Conservation (phyloP, 1,140 invertebrate species). For the Scaptodrosophila lebanonensis region DNA sequence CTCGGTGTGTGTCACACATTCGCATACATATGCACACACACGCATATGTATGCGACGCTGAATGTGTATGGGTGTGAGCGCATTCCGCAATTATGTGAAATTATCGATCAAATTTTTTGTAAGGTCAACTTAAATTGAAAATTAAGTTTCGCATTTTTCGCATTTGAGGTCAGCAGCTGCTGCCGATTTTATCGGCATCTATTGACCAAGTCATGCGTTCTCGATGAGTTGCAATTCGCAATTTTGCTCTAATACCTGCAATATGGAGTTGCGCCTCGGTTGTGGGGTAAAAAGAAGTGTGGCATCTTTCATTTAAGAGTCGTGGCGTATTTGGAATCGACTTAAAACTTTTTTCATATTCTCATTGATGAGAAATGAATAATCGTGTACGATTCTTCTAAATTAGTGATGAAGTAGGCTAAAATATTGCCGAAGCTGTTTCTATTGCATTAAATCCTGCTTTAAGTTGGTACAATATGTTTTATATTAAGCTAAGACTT, state of each 20-base stretch:
- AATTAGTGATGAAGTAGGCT: no score
- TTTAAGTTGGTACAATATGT: no score
- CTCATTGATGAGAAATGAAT: no score
- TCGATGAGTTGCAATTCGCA: neutral
- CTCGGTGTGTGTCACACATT: constrained; percentile 49
- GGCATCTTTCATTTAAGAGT: no score
- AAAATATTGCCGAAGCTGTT: no score
- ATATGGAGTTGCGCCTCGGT: no score
- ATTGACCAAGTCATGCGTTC: neutral
- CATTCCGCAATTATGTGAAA: constrained; percentile 69
- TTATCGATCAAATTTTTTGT: constrained; percentile 72
- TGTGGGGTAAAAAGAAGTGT: no score
- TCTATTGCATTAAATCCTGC: no score
- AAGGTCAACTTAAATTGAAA: constrained; percentile 75
- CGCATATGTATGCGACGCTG: neutral
- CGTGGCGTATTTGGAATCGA: no score
- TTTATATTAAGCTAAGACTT: no score
- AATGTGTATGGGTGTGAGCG: neutral
- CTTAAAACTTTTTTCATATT: no score
- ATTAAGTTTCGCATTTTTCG: constrained; percentile 30
- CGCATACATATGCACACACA: constrained; percentile 7
- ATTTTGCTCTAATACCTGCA: neutral
- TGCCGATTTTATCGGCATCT: constrained; percentile 37
- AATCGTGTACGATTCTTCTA: no score
- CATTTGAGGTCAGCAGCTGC: constrained; percentile 19